Conservation (phyloP, 2,888 invertebrate species). For the Vanessa cardui region DNA sequence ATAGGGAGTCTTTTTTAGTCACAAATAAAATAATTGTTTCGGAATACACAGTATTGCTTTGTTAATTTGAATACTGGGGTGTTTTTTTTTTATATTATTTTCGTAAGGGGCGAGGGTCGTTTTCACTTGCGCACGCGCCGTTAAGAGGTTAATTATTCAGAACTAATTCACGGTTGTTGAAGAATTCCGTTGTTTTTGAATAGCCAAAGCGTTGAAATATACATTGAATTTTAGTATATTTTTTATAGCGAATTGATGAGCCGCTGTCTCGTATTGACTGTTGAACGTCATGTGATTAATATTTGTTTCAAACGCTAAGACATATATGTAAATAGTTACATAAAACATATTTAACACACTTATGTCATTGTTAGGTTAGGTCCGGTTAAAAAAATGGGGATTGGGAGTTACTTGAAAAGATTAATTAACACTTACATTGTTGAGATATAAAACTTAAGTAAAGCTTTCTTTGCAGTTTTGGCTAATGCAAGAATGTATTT, state of each 20-base stretch:
- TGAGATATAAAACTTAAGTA: no score
- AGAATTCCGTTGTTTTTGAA: conserved; percentile 67
- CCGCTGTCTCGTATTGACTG: conserved; percentile 17
- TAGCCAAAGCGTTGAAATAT: conserved; percentile 50
- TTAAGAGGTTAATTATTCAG: conserved; percentile 79
- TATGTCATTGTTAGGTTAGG: no score
- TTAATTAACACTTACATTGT: no score
- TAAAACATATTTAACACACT: background rate
- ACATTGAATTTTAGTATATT: conserved; percentile 43
- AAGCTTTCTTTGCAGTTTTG: no score
- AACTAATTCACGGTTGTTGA: conserved; percentile 72
- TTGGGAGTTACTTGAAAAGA: no score
- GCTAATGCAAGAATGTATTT: no score
- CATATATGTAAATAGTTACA: background rate
- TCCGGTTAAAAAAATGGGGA: no score
- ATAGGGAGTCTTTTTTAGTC: conserved; percentile 53
- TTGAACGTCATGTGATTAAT: conserved; percentile 24
- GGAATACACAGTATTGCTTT: conserved; percentile 78
- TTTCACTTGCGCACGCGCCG: conserved; percentile 73
- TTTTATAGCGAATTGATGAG: conserved; percentile 22
- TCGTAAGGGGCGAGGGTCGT: conserved; percentile 57
- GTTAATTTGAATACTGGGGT: conserved; percentile 80
- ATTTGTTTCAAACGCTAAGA: conserved; percentile 3
- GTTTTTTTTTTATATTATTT: conserved; percentile 55
- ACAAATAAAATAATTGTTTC: conserved; percentile 72